phyloP scores from a whole-genome alignment of 2,113 vertebrate genomes.

The Parotia lawesii region DNA sequence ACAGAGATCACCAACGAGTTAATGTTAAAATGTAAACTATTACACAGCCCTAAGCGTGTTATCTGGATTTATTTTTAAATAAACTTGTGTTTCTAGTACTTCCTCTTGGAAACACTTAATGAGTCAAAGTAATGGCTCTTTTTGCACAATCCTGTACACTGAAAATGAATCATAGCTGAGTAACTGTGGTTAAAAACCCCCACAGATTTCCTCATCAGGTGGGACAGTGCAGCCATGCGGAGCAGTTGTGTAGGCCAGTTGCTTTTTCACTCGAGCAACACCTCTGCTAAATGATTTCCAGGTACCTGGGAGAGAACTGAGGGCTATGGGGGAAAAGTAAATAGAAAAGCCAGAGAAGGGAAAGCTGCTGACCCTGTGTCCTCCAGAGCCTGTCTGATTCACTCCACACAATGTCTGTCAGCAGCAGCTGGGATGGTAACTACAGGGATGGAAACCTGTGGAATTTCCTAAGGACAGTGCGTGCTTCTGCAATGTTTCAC shows the following conservation, averaged over 20 bases:
- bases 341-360: not conserved
- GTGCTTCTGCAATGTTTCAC: not conserved
- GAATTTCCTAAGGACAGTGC: not conserved
- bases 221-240: not conserved
- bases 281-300: not conserved
- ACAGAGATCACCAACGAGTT: not conserved
- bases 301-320: not conserved
- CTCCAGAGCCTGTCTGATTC: not conserved
- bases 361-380: not conserved
- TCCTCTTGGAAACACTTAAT: not conserved
- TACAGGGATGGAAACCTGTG: not conserved
- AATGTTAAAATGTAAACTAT: not conserved
- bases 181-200: not conserved
- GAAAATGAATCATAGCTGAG: not conserved
- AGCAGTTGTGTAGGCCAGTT: not conserved
- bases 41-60: not conserved
- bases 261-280: not conserved
- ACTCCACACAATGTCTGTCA: accelerated
- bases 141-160: not conserved
- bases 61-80: not conserved
- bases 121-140: not conserved
- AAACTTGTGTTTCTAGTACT: not conserved
- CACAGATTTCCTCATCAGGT: constrained; percentile 1
- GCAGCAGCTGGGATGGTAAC: not conserved
- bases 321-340: not conserved